Conservation (phyloP, 1,140 invertebrate genomes). For the Leptinotarsa undecemlineata region DNA sequence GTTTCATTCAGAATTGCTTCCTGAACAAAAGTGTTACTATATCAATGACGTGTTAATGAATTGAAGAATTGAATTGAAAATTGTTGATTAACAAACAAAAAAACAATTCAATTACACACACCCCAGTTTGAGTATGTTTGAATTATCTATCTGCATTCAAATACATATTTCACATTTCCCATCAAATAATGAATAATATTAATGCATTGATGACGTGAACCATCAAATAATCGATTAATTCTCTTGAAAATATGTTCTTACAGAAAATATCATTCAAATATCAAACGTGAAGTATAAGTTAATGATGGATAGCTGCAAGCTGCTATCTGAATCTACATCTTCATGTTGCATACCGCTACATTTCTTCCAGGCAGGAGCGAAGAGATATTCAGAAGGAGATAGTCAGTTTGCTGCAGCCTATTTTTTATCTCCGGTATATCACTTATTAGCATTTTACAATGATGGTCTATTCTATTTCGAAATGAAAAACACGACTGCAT, state of each 20-base stretch:
- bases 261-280: neutral
- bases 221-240: neutral
- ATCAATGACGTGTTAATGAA: no score
- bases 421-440: conserved; percentile 16
- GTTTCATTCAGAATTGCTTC: no score
- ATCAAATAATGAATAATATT: neutral
- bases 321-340: conserved; percentile 5
- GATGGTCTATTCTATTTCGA: conserved; percentile 1
- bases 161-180: no score
- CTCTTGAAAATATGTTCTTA: neutral
- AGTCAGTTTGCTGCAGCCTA: neutral
- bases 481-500: neutral
- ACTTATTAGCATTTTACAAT: conserved; percentile 20
- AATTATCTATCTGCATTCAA: no score
- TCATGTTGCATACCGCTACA: conserved; percentile 13
- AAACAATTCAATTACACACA: no score
- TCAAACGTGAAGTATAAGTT: neutral
- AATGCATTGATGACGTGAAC: neutral
- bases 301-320: conserved; percentile 5
- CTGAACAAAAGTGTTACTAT: no score
- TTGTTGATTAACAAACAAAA: no score
- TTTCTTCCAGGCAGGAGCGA: conserved; percentile 5
- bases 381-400: neutral
- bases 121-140: no score
- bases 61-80: no score